Conservation (phyloP, 2,888 invertebrate species). For the Amaurobius ferox region DNA sequence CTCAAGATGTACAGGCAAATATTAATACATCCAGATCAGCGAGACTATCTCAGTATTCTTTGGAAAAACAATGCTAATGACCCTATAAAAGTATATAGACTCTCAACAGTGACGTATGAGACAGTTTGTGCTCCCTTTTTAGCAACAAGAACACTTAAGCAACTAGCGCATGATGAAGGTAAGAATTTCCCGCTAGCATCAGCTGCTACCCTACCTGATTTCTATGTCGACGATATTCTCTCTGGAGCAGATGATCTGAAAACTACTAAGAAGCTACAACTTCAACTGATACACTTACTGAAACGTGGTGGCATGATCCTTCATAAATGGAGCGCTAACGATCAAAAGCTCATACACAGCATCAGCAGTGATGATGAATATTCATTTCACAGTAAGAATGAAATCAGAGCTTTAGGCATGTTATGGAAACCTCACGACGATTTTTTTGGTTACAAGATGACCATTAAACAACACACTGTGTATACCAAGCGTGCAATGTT, state of each 20-base stretch:
- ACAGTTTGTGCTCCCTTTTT: neutral
- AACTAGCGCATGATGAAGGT: neutral
- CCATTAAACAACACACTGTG: neutral
- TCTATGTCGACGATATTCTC: conserved; percentile 5
- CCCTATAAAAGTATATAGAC: neutral
- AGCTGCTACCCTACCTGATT: neutral
- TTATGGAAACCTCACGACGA: neutral
- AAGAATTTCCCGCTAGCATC: neutral
- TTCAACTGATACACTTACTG: neutral
- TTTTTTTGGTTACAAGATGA: neutral
- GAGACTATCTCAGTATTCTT: neutral
- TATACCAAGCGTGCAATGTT: neutral
- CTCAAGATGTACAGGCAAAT: neutral
- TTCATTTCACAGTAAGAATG: too few relatives aligned
- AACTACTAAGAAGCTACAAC: neutral
- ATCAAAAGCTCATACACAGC: too few relatives aligned
- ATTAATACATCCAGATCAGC: neutral
- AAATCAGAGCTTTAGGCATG: neutral
- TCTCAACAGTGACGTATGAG: neutral
- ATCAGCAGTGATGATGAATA: too few relatives aligned
- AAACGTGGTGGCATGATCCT: neutral
- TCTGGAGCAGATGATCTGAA: neutral
- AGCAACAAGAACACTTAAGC: neutral
- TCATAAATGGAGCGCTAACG: neutral
- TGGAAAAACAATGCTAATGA: neutral